Conservation (phyloP, 2,888 invertebrate genomes). For the Oxyscelio sp. region DNA sequence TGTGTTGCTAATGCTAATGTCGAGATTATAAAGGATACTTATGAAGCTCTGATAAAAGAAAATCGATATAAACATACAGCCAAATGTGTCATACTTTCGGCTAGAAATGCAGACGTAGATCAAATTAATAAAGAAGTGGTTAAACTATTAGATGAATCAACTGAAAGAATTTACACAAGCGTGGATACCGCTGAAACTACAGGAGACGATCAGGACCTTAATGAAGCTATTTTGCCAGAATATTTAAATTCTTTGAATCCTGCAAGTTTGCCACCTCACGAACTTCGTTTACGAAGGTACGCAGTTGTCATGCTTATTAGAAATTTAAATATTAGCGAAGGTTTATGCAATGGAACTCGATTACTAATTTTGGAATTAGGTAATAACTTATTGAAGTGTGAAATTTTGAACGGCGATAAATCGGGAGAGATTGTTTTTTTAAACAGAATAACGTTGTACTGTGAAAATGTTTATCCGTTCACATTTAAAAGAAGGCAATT, state of each 20-base stretch:
- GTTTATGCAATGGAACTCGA: slow-evolving; percentile 35
- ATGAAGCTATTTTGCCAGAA: too few species aligned
- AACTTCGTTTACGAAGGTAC: slow-evolving; percentile 25
- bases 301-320: too few species aligned
- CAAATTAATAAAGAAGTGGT: too few species aligned
- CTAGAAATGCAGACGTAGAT: slow-evolving; percentile 68
- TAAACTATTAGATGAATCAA: slow-evolving; percentile 47
- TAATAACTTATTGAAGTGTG: slow-evolving; percentile 66
- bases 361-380: too few species aligned
- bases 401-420: too few species aligned
- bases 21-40: slow-evolving; percentile 67
- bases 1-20: slow-evolving; percentile 45
- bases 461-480: too few species aligned
- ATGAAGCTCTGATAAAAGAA: slow-evolving; percentile 52
- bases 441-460: slow-evolving; percentile 6
- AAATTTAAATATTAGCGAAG: too few species aligned
- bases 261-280: slow-evolving; percentile 24
- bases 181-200: too few species aligned
- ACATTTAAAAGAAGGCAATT: too few species aligned
- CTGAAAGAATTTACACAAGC: slow-evolving; percentile 55
- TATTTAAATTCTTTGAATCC: slow-evolving; percentile 41
- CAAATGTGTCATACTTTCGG: slow-evolving; percentile 64
- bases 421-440: too few species aligned
- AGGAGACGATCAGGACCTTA: too few species aligned
- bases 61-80: slow-evolving; percentile 49